Base-by-base conservation (phyloP, 2,888 invertebrate species). In the Zaprionus bogoriensis region DNA sequence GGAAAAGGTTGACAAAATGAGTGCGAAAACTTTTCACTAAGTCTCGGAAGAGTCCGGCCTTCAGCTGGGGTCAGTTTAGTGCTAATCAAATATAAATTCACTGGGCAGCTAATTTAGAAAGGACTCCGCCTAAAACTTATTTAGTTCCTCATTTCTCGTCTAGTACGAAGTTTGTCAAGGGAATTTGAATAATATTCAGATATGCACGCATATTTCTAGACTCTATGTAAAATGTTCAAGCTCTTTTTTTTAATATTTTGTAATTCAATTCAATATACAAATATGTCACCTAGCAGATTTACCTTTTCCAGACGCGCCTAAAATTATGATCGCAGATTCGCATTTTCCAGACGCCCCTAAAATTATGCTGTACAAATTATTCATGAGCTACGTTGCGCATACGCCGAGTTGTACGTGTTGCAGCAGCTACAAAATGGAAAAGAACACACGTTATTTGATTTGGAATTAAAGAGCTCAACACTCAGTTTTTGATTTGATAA, bases 401-500 rank as follows among this genome's bases (percentile, higher is more conserved):
- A 46, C 55, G 70, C 25, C 63, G 50, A 14, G 22, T 3, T 25
- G 30, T 32, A 12, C 46, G 7, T 14, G 14, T 14, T 32, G 9
- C 2, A 27, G 27, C 27, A 27, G 27, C 3, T 10, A 17, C 2
- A 36, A 32, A 14, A 32, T 14, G n/a, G n/a, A n/a, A n/a, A n/a
- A n/a, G n/a, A n/a, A n/a, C n/a, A 17, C 3, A 36, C 4, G 3
- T 12, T 36, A 14, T 36, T 14, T 17, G 9, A n/a, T n/a, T 17
- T 7, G 9, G 7, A 5, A 14, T 6, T 12, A 32, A 7, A 32
- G 32, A 32, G 14, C 14, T 32, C 2, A 32, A 5, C 4, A 32
- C 32, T 14, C 14, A 6, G 32, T 32, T 32, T 14, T 7, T 14
- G 9, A 36, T 9, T 7, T 3, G 9, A 36, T 9, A 1, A 14